Base-by-base conservation (phyloP, 2,888 invertebrate genomes). In the Nasonovia ribisnigri region DNA sequence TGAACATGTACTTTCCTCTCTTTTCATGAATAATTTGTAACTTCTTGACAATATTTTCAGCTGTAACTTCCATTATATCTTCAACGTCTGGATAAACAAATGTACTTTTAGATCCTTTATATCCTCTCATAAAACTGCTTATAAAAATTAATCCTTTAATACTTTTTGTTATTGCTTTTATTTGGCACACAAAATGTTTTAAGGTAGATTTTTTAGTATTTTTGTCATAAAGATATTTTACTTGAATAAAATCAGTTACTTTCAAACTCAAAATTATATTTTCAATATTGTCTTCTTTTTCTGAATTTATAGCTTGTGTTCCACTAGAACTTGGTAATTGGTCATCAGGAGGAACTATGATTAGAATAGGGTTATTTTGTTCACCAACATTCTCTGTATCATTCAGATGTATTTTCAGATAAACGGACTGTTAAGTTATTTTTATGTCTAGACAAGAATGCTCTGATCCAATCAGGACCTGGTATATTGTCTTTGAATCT, bases 391-490 rank as follows among this genome's bases (percentile, higher is more conserved):
- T 42, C 4, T 84, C 36, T 84, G n/a, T 6, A 84, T 84, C 16
- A 84, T 16, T 77, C n/a, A n/a, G n/a, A n/a, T n/a, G 94, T n/a
- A 90, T 94, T 94, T 90, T 94, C 57, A 57, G 92, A 92, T 29
- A 94, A 29, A 1, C 94, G 92, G 43, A 94, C 88, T n/a, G 60
- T 67, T 20, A 92, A 48, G 11, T 46, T 29, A 84, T 84, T 42
- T 42, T 42, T 42, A 42, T 84, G 43, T 84, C 43, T 84, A 42
- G 20, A 36, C 42, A 84, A 84, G 11, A 84, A 43, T 42, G 42
- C 36, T 84, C 42, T 43, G 8, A 84, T 42, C 84, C 84, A 84
- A 84, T 84, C 84, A 84, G 36, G 8, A 43, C 84, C 84, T 42
- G 84, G 84, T 42, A 42, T 42, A 84, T 84, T 84, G 11, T 84